phyloP scores from a whole-genome alignment of 1,140 invertebrate genomes.

The Ceratosolen solmsi region DNA sequence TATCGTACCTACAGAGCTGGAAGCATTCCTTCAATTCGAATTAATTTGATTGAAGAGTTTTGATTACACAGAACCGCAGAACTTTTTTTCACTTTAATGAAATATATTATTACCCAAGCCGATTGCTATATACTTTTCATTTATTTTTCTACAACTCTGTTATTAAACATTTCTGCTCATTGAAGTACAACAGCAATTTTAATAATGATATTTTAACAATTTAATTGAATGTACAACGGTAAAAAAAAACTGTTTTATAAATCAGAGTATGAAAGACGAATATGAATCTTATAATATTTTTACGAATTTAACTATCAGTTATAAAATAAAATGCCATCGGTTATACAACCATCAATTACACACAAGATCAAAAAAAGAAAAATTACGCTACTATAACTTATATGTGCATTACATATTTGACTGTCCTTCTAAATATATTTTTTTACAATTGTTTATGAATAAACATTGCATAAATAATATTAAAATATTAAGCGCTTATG shows the following conservation, averaged over 20 bases:
- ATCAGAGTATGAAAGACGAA: no score
- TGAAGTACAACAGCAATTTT: background rate
- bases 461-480: no score
- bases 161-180: constrained; percentile 1
- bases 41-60: background rate
- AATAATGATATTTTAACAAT: background rate
- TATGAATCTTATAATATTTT: no score
- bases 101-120: constrained; percentile 1
- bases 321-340: no score
- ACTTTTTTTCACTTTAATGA: constrained; percentile 10
- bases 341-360: no score
- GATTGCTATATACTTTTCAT: background rate
- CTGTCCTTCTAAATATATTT: no score
- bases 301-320: no score
- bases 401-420: no score
- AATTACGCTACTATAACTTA: no score
- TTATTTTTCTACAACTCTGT: background rate
- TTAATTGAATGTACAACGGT: background rate
- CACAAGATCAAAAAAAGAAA: no score
- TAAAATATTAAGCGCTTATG: no score
- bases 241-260: background rate
- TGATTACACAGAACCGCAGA: background rate
- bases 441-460: no score
- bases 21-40: constrained; percentile 12
- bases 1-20: background rate